Evolutionary conservation across 2,113 vertebrate genomes (phyloP).

Genomic region (Sturnus vulgaris): DNA sequence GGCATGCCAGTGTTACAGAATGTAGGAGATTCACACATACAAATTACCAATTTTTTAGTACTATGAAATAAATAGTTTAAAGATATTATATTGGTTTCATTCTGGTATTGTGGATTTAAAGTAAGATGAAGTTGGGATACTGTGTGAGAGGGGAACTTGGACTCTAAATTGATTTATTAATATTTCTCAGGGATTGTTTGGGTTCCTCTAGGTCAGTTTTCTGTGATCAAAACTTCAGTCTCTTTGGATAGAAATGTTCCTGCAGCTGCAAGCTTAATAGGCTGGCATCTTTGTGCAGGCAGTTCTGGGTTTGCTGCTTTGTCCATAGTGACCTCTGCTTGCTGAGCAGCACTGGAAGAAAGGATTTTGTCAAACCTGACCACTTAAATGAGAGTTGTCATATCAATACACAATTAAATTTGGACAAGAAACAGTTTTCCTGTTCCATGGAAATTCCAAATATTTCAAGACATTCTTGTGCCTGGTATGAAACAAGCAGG

Average conservation of each 20-base stretch:
- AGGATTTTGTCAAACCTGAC: background rate
- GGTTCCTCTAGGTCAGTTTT: background rate
- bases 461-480: background rate
- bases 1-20: background rate
- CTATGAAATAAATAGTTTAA: background rate
- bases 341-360: background rate
- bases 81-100: background rate
- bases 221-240: background rate
- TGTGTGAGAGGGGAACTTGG: background rate
- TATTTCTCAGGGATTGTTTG: background rate
- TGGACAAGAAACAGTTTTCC: background rate
- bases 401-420: background rate
- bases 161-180: fast-evolving
- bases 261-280: background rate
- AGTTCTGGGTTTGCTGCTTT: background rate
- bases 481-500: background rate
- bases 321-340: background rate
- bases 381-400: background rate
- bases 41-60: background rate
- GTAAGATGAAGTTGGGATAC: background rate
- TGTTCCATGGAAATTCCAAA: background rate
- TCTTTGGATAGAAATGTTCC: background rate
- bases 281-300: background rate
- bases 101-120: background rate
- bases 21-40: background rate